A percentile compares a stretch with the other conserved stretches of the same genome.
phyloP scores from a whole-genome alignment of 2,888 invertebrate genomes.

The Nebria brevicollis region DNA sequence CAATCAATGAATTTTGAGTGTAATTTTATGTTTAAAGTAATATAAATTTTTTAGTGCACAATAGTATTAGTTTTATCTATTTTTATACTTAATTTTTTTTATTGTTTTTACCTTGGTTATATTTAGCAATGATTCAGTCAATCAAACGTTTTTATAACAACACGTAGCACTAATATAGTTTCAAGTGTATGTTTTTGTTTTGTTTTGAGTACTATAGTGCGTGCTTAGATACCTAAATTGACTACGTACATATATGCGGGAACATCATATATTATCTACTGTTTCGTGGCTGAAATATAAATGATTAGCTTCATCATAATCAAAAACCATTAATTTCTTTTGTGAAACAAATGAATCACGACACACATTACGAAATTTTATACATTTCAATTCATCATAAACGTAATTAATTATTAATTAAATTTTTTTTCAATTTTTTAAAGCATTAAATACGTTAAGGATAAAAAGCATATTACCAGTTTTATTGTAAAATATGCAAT shows the following conservation, averaged over 20 bases:
- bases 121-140: slow-evolving; percentile 1
- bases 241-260: not conserved
- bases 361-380: not conserved
- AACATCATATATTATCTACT: too few species aligned
- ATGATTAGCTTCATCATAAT: not conserved
- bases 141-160: not conserved
- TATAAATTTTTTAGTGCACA: too few species aligned
- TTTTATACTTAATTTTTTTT: not conserved
- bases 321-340: not conserved
- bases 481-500: too few species aligned
- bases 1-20: too few species aligned
- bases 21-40: too few species aligned
- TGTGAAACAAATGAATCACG: not conserved
- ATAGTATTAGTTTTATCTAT: not conserved
- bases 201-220: not conserved
- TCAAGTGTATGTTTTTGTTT: not conserved
- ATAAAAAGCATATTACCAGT: too few species aligned
- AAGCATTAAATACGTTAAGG: too few species aligned
- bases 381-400: not conserved
- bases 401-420: not conserved
- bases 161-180: not conserved
- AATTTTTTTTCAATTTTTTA: not conserved
- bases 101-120: not conserved
- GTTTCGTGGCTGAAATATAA: not conserved
- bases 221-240: not conserved